Conservation (phyloP, 2,888 invertebrate species). For the Leuctra nigra region DNA sequence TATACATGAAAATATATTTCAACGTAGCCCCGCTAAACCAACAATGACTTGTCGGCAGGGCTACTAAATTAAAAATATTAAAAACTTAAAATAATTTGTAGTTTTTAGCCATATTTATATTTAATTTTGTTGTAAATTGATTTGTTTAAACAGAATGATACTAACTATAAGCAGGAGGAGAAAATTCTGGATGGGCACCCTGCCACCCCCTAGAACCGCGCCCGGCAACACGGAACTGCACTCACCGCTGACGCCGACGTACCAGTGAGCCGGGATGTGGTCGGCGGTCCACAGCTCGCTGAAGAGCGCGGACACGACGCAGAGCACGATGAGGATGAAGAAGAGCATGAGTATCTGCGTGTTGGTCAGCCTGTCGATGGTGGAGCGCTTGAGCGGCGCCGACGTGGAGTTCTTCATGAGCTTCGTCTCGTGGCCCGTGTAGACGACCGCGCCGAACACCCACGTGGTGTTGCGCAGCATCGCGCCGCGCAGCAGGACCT, state of each 20-base stretch:
- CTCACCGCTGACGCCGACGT: slow-evolving; percentile 71
- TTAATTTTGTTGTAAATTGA: background rate
- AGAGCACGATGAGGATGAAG: slow-evolving; percentile 80
- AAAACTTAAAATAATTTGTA: too few relatives aligned
- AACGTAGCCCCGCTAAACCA: too few relatives aligned
- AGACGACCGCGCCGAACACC: slow-evolving; percentile 90
- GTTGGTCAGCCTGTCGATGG: slow-evolving; percentile 88
- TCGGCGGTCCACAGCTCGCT: slow-evolving; percentile 78
- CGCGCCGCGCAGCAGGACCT: slow-evolving; percentile 90
- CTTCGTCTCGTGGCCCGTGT: slow-evolving; percentile 98
- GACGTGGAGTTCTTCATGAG: slow-evolving; percentile 92
- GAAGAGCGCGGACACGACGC: slow-evolving; percentile 83
- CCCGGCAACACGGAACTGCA: too few relatives aligned
- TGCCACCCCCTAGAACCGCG: too few relatives aligned
- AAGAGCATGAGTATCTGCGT: slow-evolving; percentile 94
- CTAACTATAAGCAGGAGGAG: too few relatives aligned
- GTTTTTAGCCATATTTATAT: too few relatives aligned
- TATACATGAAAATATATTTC: too few relatives aligned
- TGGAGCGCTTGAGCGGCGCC: slow-evolving; percentile 85
- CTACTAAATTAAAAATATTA: too few relatives aligned
- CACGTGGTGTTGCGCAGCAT: slow-evolving; percentile 95
- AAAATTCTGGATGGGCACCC: too few relatives aligned
- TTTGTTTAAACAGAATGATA: background rate
- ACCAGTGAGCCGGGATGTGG: slow-evolving; percentile 67
- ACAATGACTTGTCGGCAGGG: too few relatives aligned